phyloP scores from a whole-genome alignment of 2,888 invertebrate genomes.

The Polydrusus cervinus region DNA sequence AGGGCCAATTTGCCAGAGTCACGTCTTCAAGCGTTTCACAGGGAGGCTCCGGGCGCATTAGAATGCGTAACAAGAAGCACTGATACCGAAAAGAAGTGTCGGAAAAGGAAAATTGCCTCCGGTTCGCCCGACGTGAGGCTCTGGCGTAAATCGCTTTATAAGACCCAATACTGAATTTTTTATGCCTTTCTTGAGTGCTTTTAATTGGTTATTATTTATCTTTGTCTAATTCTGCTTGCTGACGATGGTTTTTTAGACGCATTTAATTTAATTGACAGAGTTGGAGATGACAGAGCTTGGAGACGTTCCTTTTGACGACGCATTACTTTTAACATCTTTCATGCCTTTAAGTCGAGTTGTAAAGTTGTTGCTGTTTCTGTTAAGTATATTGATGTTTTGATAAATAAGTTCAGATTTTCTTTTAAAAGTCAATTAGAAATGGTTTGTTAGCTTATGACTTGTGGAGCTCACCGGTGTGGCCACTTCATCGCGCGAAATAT shows the following conservation, averaged over 20 bases:
- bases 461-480: too few relatives aligned
- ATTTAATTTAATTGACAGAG: slow-evolving; percentile 27
- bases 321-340: slow-evolving; percentile 1
- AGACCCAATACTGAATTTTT: slow-evolving; percentile 42
- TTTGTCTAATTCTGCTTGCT: slow-evolving; percentile 26
- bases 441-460: too few relatives aligned
- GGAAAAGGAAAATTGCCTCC: slow-evolving; percentile 61
- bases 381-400: neutral
- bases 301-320: slow-evolving; percentile 13
- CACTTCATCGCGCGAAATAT: too few relatives aligned
- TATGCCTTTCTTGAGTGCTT: slow-evolving; percentile 31
- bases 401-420: too few relatives aligned
- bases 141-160: slow-evolving; percentile 43
- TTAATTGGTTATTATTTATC: slow-evolving; percentile 33
- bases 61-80: slow-evolving; percentile 63
- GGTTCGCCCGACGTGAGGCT: slow-evolving; percentile 34
- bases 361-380: neutral
- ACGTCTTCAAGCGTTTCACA: slow-evolving; percentile 59
- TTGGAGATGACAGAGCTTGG: slow-evolving; percentile 9
- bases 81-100: slow-evolving; percentile 61
- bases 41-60: slow-evolving; percentile 59
- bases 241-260: slow-evolving; percentile 22
- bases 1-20: slow-evolving; percentile 63
- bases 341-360: neutral
- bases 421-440: too few relatives aligned